Evolutionary conservation across 2,113 vertebrate genomes (phyloP), one percentile per base, ranked within the genome.

Genomic region (Podarcis cretensis): DNA sequence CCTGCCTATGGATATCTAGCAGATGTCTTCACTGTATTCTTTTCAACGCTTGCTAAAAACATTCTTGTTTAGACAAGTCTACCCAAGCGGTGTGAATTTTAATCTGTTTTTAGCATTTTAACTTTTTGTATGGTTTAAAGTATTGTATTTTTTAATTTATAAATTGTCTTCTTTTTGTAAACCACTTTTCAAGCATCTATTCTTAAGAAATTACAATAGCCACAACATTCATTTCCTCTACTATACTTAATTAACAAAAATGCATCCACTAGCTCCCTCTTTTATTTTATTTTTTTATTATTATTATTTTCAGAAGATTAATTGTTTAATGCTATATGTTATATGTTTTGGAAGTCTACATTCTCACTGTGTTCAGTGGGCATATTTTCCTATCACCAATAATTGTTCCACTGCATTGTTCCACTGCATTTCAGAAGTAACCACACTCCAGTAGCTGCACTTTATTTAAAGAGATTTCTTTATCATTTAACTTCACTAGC

Each of bases 381-480:
- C 84, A 16, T 83, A 79, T 86, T 75, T 88, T 89, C 48, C 59
- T 54, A 2, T 21, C 59, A 94, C 89, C 86, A 91, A 89, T 63
- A 89, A 90, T 92, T 90, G 43, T 91, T 78, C 54, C 48, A 3
- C 71, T 35, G 74, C 21, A 1, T 84, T 83, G 65, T 91, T 93
- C 87, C 63, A 25, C 81, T 30, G 40, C 84, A 43, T 30, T 76
- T 87, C 90, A 90, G 84, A 89, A 91, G 90, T 92, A 94, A 77
- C 87, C 82, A 79, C 13, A 2, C 73, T 57, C 77, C 92, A 20
- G 25, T 66, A 84, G 71, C 71, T 90, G 85, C 85, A 85, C 90
- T 95, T 95, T 89, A 89, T 90, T 93, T 88, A 93, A 90, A 90
- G 92, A 95, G 91, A 94, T 94, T 96, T 94, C 93, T 96, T 96